A percentile compares a stretch with the other conserved stretches of the same genome.
phyloP scores from a whole-genome alignment of 1,140 invertebrate genomes.

The Eupristina koningsbergeri region DNA sequence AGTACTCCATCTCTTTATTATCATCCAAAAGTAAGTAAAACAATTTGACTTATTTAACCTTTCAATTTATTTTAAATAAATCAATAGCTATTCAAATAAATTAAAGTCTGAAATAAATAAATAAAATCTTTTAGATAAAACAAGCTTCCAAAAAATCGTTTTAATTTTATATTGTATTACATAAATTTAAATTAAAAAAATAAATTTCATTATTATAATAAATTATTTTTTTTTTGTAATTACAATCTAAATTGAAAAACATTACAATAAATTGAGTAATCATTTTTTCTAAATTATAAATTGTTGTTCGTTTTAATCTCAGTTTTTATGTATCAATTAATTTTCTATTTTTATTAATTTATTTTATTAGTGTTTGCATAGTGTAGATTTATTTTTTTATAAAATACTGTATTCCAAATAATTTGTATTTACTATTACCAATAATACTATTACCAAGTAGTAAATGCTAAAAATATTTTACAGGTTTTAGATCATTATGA shows the following conservation, averaged over 20 bases:
- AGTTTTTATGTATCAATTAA: not conserved
- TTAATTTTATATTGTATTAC: not conserved
- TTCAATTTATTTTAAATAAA: constrained; percentile 8
- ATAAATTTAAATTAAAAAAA: not conserved
- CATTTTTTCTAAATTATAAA: not conserved
- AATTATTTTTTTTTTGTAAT: constrained; percentile 20
- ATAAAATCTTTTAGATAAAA: too few relatives aligned
- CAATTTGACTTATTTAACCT: constrained; percentile 24
- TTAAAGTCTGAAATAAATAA: not conserved
- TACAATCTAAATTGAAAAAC: constrained; percentile 14
- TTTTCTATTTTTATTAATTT: too few relatives aligned
- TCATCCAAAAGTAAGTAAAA: constrained; percentile 71
- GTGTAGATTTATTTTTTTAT: too few relatives aligned
- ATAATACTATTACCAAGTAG: not conserved
- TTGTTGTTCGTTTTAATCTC: not conserved
- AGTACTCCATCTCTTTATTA: constrained; percentile 67
- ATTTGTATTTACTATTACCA: not conserved
- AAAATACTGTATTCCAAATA: too few relatives aligned
- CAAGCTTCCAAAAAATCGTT: not conserved
- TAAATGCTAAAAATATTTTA: constrained; percentile 23
- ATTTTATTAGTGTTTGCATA: too few relatives aligned
- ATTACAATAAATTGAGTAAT: constrained; percentile 23
- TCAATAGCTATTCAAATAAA: not conserved
- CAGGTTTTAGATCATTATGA: constrained; percentile 99
- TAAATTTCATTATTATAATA: not conserved